A percentile compares a stretch with the other conserved stretches of the same genome.
These are phyloP conservation scores for Crocallis elinguaria DNA, from an alignment of 2,888 invertebrate species.

Conservation along the genomic window DNA sequence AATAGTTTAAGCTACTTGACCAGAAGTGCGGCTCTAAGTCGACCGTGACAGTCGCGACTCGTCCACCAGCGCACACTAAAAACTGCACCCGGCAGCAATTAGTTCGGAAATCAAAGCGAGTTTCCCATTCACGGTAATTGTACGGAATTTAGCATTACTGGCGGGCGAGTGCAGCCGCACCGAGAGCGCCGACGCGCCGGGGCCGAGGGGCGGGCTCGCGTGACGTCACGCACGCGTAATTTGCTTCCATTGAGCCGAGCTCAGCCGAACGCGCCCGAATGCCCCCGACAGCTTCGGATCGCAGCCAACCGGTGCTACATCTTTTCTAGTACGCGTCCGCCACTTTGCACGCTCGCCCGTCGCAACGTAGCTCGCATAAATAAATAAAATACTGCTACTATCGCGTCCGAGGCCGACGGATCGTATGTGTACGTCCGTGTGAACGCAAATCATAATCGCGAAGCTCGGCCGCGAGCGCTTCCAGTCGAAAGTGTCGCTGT, in stretches of 20 bases:
- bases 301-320: conserved; percentile 76
- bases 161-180: conserved; percentile 33
- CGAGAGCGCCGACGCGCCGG: conserved; percentile 26
- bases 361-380: conserved; percentile 44
- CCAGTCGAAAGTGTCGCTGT: conserved; percentile 36
- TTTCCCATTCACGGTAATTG: conserved; percentile 26
- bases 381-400: conserved; percentile 44
- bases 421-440: conserved; percentile 39
- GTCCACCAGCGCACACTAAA: conserved; percentile 6
- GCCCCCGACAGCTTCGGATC: conserved; percentile 60
- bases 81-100: conserved; percentile 16
- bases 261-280: conserved; percentile 61
- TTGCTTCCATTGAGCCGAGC: conserved; percentile 70
- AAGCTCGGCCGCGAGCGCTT: conserved; percentile 11
- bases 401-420: conserved; percentile 45
- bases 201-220: conserved; percentile 38
- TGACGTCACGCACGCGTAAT: conserved; percentile 75
- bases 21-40: neutral
- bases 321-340: conserved; percentile 78
- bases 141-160: conserved; percentile 8
- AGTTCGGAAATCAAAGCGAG: conserved; percentile 20
- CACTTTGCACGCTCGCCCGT: conserved; percentile 63
- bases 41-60: neutral
- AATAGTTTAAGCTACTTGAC: neutral
- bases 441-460: conserved; percentile 2